Base-by-base conservation (phyloP, 2,113 vertebrate species). In the Ifrita kowaldi region DNA sequence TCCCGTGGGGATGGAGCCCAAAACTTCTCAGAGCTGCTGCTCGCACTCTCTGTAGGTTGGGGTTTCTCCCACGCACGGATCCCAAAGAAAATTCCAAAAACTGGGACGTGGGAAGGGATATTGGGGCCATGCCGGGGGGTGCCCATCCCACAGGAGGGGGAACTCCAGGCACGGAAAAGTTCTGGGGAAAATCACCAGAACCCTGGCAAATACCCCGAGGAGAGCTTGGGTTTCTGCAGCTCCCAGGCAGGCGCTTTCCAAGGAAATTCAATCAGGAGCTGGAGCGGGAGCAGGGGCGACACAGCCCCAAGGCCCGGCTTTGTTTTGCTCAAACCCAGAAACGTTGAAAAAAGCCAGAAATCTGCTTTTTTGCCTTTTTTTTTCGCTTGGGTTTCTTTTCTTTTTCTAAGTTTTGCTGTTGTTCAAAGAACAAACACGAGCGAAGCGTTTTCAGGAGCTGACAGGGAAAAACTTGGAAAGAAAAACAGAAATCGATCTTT, bases 181-280 rank as follows among this genome's bases (percentile, higher is more conserved):
- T 52, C 55, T 20, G 73, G 84, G 56, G 27, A 39, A 65, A 60
- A 60, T 60, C 35, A 12, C 23, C 57, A 60, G 39, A 91, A 70
- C 3, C 47, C 2, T 71, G 74, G 68, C n/a, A 78, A 94, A 92
- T 1, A 3, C 70, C 86, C 78, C 18, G 52, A 60, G 69, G 32
- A 63, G 23, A 42, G 75, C 7, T 83, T 26, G 50, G 59, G 50
- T 63, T 96, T 79, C 94, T 93, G 91, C 85, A 95, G 59, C 81
- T 68, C 76, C 87, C 59, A 17, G 65, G 77, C 76, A 67, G 82
- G 42, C 13, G 32, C 82, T 95, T 97, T 93, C 95, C 95, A 94
- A 97, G 94, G 95, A 96, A 97, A 96, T 96, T 89, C 74, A 95
- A 93, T 94, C 35, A 67, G 95, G 89, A 95, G 87, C 93, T 84